These are phyloP conservation scores for Fragum sueziense DNA, from an alignment of 2,888 invertebrate species.

Conservation along the genomic window DNA sequence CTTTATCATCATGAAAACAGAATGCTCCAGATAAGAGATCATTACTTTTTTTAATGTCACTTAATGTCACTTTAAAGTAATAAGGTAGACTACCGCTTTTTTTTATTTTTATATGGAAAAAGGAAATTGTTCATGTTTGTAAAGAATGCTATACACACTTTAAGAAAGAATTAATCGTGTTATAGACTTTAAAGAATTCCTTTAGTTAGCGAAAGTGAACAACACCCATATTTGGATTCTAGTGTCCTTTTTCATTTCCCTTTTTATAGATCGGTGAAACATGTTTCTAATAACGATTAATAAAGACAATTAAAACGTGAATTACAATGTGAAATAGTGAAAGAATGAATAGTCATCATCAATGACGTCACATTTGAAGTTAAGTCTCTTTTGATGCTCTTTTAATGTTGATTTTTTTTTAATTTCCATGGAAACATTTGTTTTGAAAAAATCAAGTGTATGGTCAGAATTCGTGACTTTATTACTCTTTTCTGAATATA, in stretches of 20 bases:
- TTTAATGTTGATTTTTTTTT: background rate
- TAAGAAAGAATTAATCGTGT: background rate
- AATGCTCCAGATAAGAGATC: background rate
- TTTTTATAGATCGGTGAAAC: background rate
- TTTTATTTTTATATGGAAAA: background rate
- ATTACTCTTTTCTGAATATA: too few species aligned
- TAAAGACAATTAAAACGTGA: background rate
- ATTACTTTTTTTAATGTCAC: background rate
- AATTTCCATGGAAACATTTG: background rate
- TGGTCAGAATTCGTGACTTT: background rate
- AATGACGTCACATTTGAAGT: background rate
- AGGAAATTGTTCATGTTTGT: background rate
- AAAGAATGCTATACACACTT: background rate
- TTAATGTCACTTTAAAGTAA: background rate
- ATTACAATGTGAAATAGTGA: background rate
- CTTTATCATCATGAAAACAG: too few species aligned
- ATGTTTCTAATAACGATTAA: background rate
- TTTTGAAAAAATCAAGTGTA: background rate
- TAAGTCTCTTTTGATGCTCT: background rate
- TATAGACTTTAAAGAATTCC: background rate
- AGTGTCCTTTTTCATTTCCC: background rate
- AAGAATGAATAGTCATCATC: background rate
- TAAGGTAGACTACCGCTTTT: background rate
- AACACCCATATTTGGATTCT: background rate
- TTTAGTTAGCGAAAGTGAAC: background rate